Evolutionary conservation across 2,888 invertebrate genomes (phyloP).

Genomic region (Uropetala carovei): DNA sequence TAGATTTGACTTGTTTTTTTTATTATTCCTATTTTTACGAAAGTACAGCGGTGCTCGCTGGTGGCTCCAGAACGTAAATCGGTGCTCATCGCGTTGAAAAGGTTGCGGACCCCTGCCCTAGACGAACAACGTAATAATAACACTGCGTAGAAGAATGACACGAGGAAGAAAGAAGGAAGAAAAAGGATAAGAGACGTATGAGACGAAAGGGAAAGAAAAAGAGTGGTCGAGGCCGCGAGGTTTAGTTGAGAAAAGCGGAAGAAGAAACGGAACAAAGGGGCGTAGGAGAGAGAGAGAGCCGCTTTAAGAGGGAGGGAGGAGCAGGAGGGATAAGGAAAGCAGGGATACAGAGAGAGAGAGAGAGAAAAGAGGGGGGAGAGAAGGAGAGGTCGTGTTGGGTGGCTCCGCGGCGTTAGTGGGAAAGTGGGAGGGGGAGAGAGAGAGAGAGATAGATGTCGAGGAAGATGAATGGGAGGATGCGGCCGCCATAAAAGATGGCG

Average conservation of each 20-base stretch:
- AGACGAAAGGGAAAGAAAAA: neutral
- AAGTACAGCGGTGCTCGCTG: too few relatives aligned
- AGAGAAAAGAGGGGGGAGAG: neutral
- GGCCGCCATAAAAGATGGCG: slow-evolving; percentile 46
- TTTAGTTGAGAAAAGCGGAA: neutral
- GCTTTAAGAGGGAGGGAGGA: neutral
- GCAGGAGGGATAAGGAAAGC: neutral
- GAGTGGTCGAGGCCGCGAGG: neutral
- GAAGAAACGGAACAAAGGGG: neutral
- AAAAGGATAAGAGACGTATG: neutral
- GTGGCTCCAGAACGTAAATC: too few relatives aligned
- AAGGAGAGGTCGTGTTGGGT: neutral
- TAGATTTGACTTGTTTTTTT: too few relatives aligned
- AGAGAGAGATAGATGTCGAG: slow-evolving; percentile 30
- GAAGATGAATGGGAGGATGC: slow-evolving; percentile 50
- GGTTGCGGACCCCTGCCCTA: too few relatives aligned
- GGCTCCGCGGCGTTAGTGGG: neutral
- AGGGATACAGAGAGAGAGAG: neutral
- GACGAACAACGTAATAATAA: too few relatives aligned
- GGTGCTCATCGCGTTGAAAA: too few relatives aligned
- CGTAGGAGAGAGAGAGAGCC: neutral
- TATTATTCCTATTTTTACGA: too few relatives aligned
- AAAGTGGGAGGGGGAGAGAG: neutral
- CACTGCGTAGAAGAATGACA: too few relatives aligned
- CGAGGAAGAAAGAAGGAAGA: too few relatives aligned